Evolutionary conservation across 2,113 vertebrate genomes (phyloP).

Genomic region (Loxodonta africana): DNA sequence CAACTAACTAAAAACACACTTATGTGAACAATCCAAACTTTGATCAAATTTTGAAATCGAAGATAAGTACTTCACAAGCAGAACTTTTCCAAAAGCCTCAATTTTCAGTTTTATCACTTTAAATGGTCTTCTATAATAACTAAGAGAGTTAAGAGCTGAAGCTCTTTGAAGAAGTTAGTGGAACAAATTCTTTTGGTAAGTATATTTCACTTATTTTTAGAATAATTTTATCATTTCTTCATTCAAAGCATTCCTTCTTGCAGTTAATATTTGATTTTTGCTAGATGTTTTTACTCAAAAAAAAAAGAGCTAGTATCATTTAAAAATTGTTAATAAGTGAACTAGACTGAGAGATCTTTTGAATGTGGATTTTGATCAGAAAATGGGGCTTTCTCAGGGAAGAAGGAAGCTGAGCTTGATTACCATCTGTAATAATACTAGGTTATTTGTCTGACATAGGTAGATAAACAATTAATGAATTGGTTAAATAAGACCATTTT

Average conservation of each 20-base stretch:
- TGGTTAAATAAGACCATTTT: not conserved
- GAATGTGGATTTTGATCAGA: not conserved
- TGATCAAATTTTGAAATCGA: not conserved
- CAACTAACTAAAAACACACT: not conserved
- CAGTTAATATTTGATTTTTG: not conserved
- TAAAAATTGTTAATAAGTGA: not conserved
- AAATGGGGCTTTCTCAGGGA: not conserved
- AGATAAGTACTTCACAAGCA: not conserved
- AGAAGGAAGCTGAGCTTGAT: not conserved
- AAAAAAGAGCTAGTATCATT: not conserved
- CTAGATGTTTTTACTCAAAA: not conserved
- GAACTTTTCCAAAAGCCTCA: not conserved
- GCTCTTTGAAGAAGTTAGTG: not conserved
- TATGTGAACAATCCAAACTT: not conserved
- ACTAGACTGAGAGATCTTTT: not conserved
- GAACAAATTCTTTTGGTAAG: not conserved
- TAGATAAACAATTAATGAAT: rapidly evolving
- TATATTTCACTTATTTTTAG: not conserved
- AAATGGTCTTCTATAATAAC: not conserved
- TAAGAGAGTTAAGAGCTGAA: not conserved
- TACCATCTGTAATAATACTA: not conserved
- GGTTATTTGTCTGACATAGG: not conserved
- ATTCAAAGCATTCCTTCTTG: not conserved
- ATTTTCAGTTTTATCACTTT: not conserved
- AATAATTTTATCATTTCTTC: not conserved